These are phyloP conservation scores for Leptoclinus maculatus DNA, from an alignment of 2,797 vertebrate genomes.

Conservation along the genomic window DNA sequence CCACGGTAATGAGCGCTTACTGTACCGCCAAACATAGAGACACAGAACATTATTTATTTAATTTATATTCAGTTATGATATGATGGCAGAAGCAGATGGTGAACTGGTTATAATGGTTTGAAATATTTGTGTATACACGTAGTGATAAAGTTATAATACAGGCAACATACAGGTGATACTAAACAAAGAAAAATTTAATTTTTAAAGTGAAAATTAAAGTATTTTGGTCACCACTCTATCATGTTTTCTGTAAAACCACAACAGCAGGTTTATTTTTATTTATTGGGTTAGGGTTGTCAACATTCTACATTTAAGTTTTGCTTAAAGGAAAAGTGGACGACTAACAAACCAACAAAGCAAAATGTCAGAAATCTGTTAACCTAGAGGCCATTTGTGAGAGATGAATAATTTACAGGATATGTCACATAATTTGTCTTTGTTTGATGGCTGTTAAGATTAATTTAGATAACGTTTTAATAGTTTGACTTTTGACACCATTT, in stretches of 20 bases:
- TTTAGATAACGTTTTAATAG: not conserved
- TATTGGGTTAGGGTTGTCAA: no score
- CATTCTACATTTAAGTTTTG: not conserved
- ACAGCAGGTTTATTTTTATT: not conserved
- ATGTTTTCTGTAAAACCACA: not conserved
- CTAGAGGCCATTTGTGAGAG: not conserved
- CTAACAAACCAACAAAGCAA: not conserved
- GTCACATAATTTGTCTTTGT: not conserved
- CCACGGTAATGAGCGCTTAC: conserved; percentile 26
- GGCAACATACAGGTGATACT: not conserved
- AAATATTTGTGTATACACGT: no score
- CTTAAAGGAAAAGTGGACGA: not conserved
- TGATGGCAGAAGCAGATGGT: not conserved
- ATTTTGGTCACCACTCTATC: not conserved
- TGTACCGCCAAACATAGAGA: not conserved
- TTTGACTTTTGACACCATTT: conserved; percentile 14
- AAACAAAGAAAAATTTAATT: not conserved
- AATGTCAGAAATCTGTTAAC: not conserved
- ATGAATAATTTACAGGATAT: not conserved
- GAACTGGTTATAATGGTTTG: not conserved
- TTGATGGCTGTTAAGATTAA: not conserved
- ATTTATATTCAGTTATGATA: not conserved
- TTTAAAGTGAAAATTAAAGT: not conserved
- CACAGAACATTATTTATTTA: not conserved
- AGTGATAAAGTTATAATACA: not conserved